Evolutionary conservation across 2,888 invertebrate species (phyloP).

Genomic region (Temnothorax unifasciatus): DNA sequence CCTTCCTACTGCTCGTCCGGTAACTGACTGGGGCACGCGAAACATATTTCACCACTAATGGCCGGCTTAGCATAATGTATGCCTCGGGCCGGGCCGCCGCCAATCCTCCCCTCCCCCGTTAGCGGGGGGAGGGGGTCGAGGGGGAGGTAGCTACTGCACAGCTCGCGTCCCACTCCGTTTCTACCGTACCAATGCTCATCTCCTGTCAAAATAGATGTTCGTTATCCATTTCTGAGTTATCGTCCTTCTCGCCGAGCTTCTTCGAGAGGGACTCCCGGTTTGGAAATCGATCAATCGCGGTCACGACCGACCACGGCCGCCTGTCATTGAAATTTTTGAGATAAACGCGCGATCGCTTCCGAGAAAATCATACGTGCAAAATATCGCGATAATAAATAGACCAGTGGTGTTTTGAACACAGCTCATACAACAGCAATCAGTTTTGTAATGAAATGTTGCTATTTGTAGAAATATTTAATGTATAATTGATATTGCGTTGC

Average conservation of each 20-base stretch:
- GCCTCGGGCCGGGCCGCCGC: constrained; percentile 76
- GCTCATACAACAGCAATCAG: background rate
- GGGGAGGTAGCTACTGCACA: constrained; percentile 24
- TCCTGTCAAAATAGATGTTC: constrained; percentile 70
- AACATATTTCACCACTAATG: constrained; percentile 83
- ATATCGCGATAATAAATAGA: constrained; percentile 29
- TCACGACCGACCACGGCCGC: constrained; percentile 1
- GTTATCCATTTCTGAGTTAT: constrained; percentile 65
- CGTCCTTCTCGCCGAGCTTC: constrained; percentile 47
- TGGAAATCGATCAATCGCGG: constrained; percentile 38
- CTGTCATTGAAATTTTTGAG: constrained; percentile 5
- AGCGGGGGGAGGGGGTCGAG: background rate
- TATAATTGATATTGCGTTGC: constrained; percentile 27
- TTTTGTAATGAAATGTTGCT: constrained; percentile 35
- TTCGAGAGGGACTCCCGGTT: background rate
- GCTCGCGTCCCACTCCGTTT: constrained; percentile 22
- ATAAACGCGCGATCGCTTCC: background rate
- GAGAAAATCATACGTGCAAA: background rate
- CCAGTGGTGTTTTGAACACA: background rate
- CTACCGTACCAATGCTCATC: constrained; percentile 35
- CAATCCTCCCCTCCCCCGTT: constrained; percentile 48
- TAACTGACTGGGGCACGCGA: constrained; percentile 83
- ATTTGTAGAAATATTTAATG: constrained; percentile 42
- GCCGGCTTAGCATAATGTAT: constrained; percentile 83
- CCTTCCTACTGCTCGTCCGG: constrained; percentile 67